Percentiles rank a stretch among this genome's conserved stretches.
These are phyloP conservation scores for Sphyrna mokarran DNA, from an alignment of 2,113 vertebrate genomes.

Conservation along the genomic window DNA sequence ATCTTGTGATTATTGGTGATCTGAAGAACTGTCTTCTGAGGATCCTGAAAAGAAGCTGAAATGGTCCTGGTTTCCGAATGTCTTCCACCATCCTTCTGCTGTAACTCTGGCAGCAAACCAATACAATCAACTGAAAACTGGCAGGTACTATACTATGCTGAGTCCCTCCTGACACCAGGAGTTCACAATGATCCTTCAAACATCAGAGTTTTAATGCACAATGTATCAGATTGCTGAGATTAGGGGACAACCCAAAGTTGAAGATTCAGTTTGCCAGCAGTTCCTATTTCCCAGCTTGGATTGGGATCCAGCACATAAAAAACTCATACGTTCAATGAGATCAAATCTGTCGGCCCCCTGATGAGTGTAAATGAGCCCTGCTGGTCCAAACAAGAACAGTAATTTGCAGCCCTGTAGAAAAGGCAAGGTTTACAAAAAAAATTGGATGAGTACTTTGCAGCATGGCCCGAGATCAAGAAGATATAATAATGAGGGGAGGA, in stretches of 20 bases:
- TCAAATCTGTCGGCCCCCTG: not conserved
- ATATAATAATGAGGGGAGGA: not conserved
- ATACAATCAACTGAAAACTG: not conserved
- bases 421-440: not conserved
- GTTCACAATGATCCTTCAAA: not conserved
- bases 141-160: not conserved
- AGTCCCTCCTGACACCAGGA: not conserved
- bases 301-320: not conserved
- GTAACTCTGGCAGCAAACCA: not conserved
- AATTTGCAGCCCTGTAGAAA: not conserved
- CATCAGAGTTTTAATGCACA: not conserved
- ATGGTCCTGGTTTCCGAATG: not conserved
- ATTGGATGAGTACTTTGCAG: not conserved
- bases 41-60: not conserved
- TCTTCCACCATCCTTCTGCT: not conserved
- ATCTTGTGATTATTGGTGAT: not conserved
- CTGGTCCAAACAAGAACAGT: not conserved
- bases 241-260: not conserved
- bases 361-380: not conserved
- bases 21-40: not conserved
- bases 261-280: not conserved
- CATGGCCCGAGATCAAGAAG: not conserved
- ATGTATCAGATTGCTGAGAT: not conserved
- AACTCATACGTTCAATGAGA: not conserved
- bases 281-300: not conserved